Evolutionary conservation across 92 coral and sea anemone species (phyloP).

Genomic region (Anthopleura xanthogrammica): DNA sequence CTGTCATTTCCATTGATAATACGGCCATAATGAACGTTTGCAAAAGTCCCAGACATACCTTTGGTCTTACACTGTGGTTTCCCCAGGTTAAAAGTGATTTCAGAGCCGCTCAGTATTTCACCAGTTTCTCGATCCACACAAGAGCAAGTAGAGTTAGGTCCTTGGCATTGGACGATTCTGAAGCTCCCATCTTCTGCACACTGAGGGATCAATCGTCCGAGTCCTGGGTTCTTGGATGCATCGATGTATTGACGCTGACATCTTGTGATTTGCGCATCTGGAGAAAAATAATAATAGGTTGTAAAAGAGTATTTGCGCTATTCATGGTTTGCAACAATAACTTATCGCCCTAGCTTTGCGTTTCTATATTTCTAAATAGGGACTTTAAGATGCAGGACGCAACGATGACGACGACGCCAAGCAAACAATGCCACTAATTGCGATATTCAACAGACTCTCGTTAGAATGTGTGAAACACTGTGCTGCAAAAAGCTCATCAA

Average conservation of each 20-base stretch:
- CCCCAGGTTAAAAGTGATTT: slow-evolving; percentile 43
- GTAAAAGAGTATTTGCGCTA: too few relatives aligned
- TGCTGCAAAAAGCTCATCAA: too few relatives aligned
- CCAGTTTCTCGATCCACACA: slow-evolving; percentile 74
- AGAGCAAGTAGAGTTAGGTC: slow-evolving; percentile 44
- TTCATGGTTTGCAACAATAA: background rate
- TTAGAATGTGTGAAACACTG: too few relatives aligned
- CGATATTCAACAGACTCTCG: too few relatives aligned
- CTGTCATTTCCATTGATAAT: too few relatives aligned
- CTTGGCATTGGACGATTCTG: slow-evolving; percentile 60
- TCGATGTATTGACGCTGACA: slow-evolving; percentile 64
- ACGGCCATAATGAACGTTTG: too few relatives aligned
- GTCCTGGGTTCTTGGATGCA: slow-evolving; percentile 31
- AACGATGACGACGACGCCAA: too few relatives aligned
- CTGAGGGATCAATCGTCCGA: slow-evolving; percentile 31
- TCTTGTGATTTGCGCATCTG: slow-evolving; percentile 50
- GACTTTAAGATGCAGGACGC: too few relatives aligned
- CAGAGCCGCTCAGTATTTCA: slow-evolving; percentile 43
- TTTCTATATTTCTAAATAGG: too few relatives aligned
- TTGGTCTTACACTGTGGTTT: slow-evolving; percentile 59
- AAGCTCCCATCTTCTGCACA: slow-evolving; percentile 63
- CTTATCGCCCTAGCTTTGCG: too few relatives aligned
- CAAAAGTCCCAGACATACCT: slow-evolving; percentile 34
- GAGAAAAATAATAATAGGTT: background rate
- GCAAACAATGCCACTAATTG: too few relatives aligned